Base-by-base conservation (phyloP, 2,113 vertebrate species). In the Oreochromis tanganicae region DNA sequence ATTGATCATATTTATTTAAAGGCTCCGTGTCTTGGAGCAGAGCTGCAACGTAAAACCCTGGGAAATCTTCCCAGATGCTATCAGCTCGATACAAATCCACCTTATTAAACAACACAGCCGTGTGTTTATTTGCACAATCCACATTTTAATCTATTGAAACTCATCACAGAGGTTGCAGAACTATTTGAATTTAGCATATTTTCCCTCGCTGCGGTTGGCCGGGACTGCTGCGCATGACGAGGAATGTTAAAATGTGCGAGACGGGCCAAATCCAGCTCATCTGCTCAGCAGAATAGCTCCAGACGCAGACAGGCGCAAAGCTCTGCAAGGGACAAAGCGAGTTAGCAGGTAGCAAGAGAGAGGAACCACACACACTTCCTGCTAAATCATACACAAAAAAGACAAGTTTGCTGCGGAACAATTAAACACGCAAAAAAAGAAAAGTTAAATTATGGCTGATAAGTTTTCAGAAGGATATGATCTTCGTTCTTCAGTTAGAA, bases 191-290 rank as follows among this genome's bases (percentile, higher is more conserved):
- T 81, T 59, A 82, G 48, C 36, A 24, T 57, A 34, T 87, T 48
- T 71, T 43, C 61, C 56, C 34, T 75, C 56, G 3, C 75, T 81
- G 75, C 57, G n/a, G 85, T 63, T 27, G 83, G 36, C 83, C 83
- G 2, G 54, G n/a, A 81, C 91, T 78, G 88, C 92, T 84, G 89
- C 80, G 96, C 96, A 94, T 96, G 96, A 96, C 95, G 91, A 96
- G 92, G 94, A 96, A 96, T 96, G 95, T 96, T 96, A 95, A 96
- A 95, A 89, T 55, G 93, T 95, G 93, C 88, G 92, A 93, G 94
- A 94, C 92, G 57, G 83, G 88, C 91, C 92, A 95, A 96, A 95
- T 92, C 93, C 91, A 89, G 92, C 92, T 96, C 95, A 97, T 96
- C 94, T 96, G 96, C 94, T 92, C 87, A 59, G 71, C 91, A 95